These are phyloP conservation scores for Asteroscopus sphinx DNA, from an alignment of 2,888 invertebrate species.

Conservation along the genomic window DNA sequence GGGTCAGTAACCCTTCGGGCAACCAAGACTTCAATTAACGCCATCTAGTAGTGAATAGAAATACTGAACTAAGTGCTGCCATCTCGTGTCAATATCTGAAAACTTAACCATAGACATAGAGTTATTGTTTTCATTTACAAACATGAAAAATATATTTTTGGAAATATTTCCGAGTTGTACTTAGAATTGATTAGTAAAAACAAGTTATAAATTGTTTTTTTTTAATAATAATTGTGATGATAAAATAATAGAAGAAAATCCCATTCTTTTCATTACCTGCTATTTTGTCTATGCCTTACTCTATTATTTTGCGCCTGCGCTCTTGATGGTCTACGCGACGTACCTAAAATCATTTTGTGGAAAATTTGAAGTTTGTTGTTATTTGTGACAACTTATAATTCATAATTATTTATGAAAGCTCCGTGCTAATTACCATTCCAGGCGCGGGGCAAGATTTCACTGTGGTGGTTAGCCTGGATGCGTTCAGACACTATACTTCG, in stretches of 20 bases:
- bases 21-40: background rate
- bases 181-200: background rate
- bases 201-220: too few relatives aligned
- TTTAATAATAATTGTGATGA: background rate
- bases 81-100: slow-evolving; percentile 15
- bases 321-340: slow-evolving; percentile 89
- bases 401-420: slow-evolving; percentile 88
- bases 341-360: slow-evolving; percentile 88
- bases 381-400: slow-evolving; percentile 87
- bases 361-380: slow-evolving; percentile 90
- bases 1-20: background rate
- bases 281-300: slow-evolving; percentile 83
- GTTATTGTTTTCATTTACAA: slow-evolving; percentile 30
- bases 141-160: background rate
- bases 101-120: slow-evolving; percentile 30
- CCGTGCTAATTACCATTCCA: slow-evolving; percentile 86
- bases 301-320: slow-evolving; percentile 90
- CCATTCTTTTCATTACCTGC: slow-evolving; percentile 57
- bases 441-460: slow-evolving; percentile 85
- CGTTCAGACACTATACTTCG: slow-evolving; percentile 87
- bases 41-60: slow-evolving; percentile 33
- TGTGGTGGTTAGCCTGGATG: slow-evolving; percentile 86
- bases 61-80: slow-evolving; percentile 26
- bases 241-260: slow-evolving; percentile 29
- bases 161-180: background rate